A percentile compares a stretch with the other conserved stretches of the same genome.
Conservation (phyloP, 2,888 invertebrate species). For the Ophion ventricosus region DNA sequence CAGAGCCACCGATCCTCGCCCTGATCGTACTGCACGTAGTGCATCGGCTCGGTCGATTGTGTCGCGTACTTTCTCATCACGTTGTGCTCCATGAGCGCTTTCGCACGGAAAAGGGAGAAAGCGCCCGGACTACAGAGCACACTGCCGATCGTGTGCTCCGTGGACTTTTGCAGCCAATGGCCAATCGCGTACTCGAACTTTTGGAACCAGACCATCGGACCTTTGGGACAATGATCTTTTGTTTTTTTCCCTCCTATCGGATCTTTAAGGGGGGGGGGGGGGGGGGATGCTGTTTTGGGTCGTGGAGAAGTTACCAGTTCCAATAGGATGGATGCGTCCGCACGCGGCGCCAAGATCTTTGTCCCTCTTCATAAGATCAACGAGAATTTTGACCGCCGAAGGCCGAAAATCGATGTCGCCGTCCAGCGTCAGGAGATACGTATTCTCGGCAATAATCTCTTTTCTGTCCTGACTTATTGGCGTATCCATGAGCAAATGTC, state of each 20-base stretch:
- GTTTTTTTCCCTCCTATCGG: background rate
- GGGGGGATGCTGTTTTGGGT: no score
- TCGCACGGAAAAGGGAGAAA: conserved; percentile 94
- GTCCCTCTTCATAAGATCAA: conserved; percentile 94
- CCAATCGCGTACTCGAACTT: conserved; percentile 96
- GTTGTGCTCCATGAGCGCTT: conserved; percentile 95
- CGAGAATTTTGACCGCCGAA: conserved; percentile 89
- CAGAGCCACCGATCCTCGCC: conserved; percentile 99
- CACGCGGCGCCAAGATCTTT: conserved; percentile 92
- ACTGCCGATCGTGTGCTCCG: conserved; percentile 95
- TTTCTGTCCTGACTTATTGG: conserved; percentile 86
- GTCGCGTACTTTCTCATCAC: conserved; percentile 95
- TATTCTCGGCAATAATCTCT: conserved; percentile 90
- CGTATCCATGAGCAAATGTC: conserved; percentile 90
- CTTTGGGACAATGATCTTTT: conserved; percentile 78
- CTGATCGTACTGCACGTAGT: conserved; percentile 96
- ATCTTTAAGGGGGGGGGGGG: background rate
- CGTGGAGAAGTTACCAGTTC: conserved; percentile 84
- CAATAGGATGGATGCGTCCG: conserved; percentile 95
- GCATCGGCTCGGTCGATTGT: conserved; percentile 90
- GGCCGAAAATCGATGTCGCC: conserved; percentile 96
- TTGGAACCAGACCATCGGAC: conserved; percentile 94
- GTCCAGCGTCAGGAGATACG: conserved; percentile 92
- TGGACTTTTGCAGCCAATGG: conserved; percentile 96
- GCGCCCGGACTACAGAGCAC: conserved; percentile 96